A percentile compares a stretch with the other conserved stretches of the same genome.
These are phyloP conservation scores for Drosophila colorata DNA, from an alignment of 2,888 invertebrate species.

Conservation along the genomic window DNA sequence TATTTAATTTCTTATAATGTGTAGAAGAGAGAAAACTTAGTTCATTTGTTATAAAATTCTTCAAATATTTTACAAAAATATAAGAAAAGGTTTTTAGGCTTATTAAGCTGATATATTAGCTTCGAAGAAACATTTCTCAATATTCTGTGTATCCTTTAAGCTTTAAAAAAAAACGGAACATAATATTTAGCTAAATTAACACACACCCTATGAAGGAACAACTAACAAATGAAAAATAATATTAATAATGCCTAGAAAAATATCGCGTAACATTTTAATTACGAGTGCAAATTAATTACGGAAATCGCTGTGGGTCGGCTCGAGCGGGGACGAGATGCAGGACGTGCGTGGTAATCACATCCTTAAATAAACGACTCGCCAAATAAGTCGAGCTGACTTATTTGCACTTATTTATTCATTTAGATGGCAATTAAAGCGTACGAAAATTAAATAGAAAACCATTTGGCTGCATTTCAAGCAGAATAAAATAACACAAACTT, in stretches of 20 bases:
- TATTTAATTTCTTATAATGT: no score
- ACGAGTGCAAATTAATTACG: constrained; percentile 49
- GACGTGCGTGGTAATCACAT: constrained; percentile 40
- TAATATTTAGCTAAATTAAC: neutral
- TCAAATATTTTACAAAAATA: no score
- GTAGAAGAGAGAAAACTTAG: no score
- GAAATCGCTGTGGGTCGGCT: constrained; percentile 19
- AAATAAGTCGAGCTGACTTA: constrained; percentile 30
- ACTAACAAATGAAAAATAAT: constrained; percentile 21
- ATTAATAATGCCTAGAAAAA: constrained; percentile 39
- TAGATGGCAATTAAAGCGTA: constrained; percentile 69
- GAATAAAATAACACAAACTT: constrained; percentile 79
- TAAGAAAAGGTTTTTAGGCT: no score
- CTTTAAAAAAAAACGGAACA: neutral
- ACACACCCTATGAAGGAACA: neutral
- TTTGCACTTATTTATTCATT: constrained; percentile 68
- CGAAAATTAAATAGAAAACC: constrained; percentile 75
- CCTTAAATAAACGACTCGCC: constrained; percentile 17
- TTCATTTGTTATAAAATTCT: no score
- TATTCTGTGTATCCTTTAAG: no score
- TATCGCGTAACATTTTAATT: constrained; percentile 52
- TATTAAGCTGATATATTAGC: no score
- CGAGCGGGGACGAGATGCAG: neutral
- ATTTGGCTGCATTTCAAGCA: constrained; percentile 76
- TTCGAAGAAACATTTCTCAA: no score